A percentile compares a stretch with the other conserved stretches of the same genome.
Evolutionary conservation across 2,797 vertebrate genomes (phyloP).

Genomic region (Dermochelys coriacea): DNA sequence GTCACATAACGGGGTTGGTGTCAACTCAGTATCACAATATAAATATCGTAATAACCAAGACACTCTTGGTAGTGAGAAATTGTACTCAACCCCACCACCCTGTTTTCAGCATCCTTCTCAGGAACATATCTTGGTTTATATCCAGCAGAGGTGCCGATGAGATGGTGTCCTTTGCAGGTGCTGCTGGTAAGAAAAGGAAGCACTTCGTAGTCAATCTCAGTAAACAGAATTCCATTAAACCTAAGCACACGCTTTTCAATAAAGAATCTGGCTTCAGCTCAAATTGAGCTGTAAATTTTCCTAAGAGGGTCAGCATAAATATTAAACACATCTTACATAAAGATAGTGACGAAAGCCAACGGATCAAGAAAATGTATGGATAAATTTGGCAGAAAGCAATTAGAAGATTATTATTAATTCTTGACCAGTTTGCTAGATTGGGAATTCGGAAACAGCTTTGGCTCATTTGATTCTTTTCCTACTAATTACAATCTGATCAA

Average conservation of each 20-base stretch:
- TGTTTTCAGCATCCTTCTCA: not conserved
- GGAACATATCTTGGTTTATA: not conserved
- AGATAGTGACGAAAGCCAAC: constrained; percentile 42
- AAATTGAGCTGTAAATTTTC: constrained; percentile 68
- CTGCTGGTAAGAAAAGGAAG: not conserved
- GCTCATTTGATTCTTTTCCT: not conserved
- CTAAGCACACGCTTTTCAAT: constrained; percentile 36
- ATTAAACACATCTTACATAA: constrained; percentile 60
- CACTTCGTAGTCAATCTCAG: constrained; percentile 42
- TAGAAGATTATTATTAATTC: constrained; percentile 48
- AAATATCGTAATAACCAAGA: not conserved
- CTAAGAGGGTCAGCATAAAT: constrained; percentile 61
- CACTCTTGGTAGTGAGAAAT: no score
- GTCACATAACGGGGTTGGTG: not conserved
- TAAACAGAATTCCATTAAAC: constrained; percentile 43
- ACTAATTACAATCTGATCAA: constrained; percentile 36
- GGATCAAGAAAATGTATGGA: constrained; percentile 7
- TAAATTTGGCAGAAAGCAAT: constrained; percentile 47
- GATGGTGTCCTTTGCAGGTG: not conserved
- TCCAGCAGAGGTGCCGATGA: not conserved
- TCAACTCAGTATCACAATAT: not conserved
- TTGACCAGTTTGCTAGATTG: constrained; percentile 30
- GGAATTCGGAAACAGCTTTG: not conserved
- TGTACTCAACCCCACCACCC: no score
- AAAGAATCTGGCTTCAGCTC: constrained; percentile 55